Percentiles rank a stretch among this genome's conserved stretches.
Evolutionary conservation across 2,797 vertebrate species (phyloP).

Genomic region (Gila robusta): DNA sequence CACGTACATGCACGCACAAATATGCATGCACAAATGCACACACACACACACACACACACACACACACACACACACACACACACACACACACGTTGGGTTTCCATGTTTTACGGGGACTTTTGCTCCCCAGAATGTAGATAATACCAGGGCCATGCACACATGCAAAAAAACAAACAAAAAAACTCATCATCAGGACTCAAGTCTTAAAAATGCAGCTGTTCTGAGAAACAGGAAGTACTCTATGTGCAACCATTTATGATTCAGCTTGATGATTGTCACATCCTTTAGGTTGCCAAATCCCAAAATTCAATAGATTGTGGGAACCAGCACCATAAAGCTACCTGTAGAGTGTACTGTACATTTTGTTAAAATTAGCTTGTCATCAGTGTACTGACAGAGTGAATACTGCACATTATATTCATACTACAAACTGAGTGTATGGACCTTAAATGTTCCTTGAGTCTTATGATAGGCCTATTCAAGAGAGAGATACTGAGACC

Average conservation of each 20-base stretch:
- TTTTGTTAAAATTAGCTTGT: background rate
- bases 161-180: too few relatives aligned
- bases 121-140: too few relatives aligned
- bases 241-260: slow-evolving; percentile 19
- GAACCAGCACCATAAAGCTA: background rate
- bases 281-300: background rate
- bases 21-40: too few relatives aligned
- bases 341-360: background rate
- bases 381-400: background rate
- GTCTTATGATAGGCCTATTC: background rate
- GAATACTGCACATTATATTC: background rate
- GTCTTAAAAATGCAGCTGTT: background rate
- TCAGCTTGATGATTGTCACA: background rate
- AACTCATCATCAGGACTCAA: too few relatives aligned
- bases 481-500: background rate
- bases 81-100: too few relatives aligned
- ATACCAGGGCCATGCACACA: too few relatives aligned
- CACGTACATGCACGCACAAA: too few relatives aligned
- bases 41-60: too few relatives aligned
- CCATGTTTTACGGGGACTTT: too few relatives aligned
- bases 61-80: too few relatives aligned
- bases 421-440: background rate
- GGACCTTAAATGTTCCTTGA: background rate
- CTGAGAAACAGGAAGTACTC: slow-evolving; percentile 8
- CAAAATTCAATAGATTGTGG: background rate